These are phyloP conservation scores for Trissolcus brochymenae DNA, from an alignment of 2,888 invertebrate genomes.

Conservation along the genomic window DNA sequence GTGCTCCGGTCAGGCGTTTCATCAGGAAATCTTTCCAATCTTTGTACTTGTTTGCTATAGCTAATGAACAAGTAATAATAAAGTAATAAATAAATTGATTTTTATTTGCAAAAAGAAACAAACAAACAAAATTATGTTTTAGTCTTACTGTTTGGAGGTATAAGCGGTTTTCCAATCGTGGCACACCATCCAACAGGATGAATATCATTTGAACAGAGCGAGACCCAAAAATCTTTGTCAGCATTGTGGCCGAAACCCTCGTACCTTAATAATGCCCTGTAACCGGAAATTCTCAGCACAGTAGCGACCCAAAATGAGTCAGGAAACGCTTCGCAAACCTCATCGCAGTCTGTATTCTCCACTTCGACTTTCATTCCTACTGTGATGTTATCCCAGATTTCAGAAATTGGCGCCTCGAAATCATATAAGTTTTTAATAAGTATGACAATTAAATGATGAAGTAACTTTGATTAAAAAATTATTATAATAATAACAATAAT, in stretches of 20 bases:
- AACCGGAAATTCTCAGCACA: conserved; percentile 92
- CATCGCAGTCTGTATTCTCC: conserved; percentile 92
- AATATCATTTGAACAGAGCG: conserved; percentile 94
- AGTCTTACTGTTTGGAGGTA: conserved; percentile 89
- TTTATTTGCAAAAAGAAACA: too few species aligned
- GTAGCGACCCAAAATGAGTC: conserved; percentile 98
- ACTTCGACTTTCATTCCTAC: conserved; percentile 95
- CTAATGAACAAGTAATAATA: conserved; percentile 68
- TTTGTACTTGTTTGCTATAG: conserved; percentile 93
- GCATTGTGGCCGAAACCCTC: conserved; percentile 95
- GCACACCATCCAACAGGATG: conserved; percentile 99
- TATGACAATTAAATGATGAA: neutral
- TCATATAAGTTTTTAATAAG: neutral
- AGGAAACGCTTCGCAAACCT: conserved; percentile 85
- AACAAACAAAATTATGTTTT: too few species aligned
- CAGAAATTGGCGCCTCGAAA: conserved; percentile 86
- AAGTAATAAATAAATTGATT: too few species aligned
- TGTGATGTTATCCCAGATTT: conserved; percentile 93
- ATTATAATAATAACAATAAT: too few species aligned
- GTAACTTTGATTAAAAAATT: neutral
- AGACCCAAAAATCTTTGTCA: conserved; percentile 97
- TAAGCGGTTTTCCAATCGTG: conserved; percentile 93
- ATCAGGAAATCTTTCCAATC: conserved; percentile 98
- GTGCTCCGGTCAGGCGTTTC: conserved; percentile 93
- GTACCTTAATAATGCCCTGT: conserved; percentile 88